Base-by-base conservation (phyloP, 2,888 invertebrate species). In the Caenorhabditis sp. region DNA sequence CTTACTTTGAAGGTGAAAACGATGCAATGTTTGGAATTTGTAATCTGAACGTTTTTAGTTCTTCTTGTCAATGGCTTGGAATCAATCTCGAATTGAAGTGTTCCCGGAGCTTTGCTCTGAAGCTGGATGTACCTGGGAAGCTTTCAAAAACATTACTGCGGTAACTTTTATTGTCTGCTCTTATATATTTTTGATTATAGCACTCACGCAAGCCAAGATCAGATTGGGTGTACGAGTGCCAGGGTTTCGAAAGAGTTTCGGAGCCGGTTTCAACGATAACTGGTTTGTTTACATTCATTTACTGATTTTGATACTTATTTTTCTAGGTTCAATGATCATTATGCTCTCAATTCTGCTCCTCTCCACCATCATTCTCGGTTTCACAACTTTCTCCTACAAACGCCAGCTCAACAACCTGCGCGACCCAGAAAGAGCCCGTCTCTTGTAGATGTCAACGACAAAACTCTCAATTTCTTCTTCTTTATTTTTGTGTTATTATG, bases 321-420 rank as follows among this genome's bases (percentile, higher is more conserved):
- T 45, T 76, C 30, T 55, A 78, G 79, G 77, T 1, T 62, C 76
- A 5, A 65, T 81, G 66, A 73, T 81, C 8, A 43, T 70, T 9
- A 17, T 81, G 0, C 37, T 71, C 3, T 74, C 81, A 15, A 63
- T 81, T 17, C 50, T 81, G 1, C 52, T 81, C 0, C 50, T 81
- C 0, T 68, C 76, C 4, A 81, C 81, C 11, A 73, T 81, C 13
- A 78, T 81, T 15, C 71, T 81, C 15, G 78, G 72, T 8, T 81
- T 75, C 48, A 79, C 81, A 20, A 73, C 81, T 7, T 73, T 59
- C 41, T 75, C 66, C 22, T 81, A 81, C 48, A 79, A 75, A 55
- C 74, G 68, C 11, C 81, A 81, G 46, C 61, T 81, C 9, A 71
- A 66, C 20, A 68, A 75, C 26, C 24, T 79, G n/a, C 65, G 71